Base-by-base conservation (phyloP, 2,113 vertebrate genomes). In the Triplophysa siluroides region DNA sequence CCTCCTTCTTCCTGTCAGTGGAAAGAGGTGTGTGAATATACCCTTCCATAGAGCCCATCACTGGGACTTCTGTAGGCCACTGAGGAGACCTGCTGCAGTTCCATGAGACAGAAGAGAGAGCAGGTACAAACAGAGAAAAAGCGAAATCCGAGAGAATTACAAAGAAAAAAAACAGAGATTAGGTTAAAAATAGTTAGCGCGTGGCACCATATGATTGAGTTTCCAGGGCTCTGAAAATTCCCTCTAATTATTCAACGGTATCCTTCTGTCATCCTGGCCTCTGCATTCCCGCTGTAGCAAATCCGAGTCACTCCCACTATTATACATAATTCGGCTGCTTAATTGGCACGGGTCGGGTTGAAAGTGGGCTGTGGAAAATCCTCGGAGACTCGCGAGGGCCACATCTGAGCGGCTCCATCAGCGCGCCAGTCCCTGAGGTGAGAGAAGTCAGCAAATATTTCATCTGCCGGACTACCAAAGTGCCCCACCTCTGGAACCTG, bases 271-370 rank as follows among this genome's bases (percentile, higher is more conserved):
- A 95, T 93, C 91, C 91, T 91, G 92, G 91, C 91, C 91, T 90
- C 88, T 91, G 87, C 92, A 88, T 90, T 92, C 90, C 90, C 92
- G 89, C 90, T 90, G 90, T 88, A 84, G 89, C 89, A 93, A 95
- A 94, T 91, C 89, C 91, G 93, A 94, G 93, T 97, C 94, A 94
- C 92, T 94, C 91, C 91, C 89, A 83, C 94, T 94, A 95, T 95
- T 95, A 95, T 96, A 96, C 94, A 95, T 98, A 96, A 98, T 98
- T 95, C 96, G 92, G 93, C 94, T 92, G 93, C 94, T 96, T 97
- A 96, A 97, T 95, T 96, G 95, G 95, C 92, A 94, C 93, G 91
- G 92, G 93, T 91, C 92, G 85, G 92, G 92, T 93, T 91, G 95
- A 91, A 97, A 94, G 92, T 93, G 93, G 93, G 90, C 84, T 93